phyloP scores from a whole-genome alignment of 2,888 invertebrate species.

The Ecliptopera silaceata region DNA sequence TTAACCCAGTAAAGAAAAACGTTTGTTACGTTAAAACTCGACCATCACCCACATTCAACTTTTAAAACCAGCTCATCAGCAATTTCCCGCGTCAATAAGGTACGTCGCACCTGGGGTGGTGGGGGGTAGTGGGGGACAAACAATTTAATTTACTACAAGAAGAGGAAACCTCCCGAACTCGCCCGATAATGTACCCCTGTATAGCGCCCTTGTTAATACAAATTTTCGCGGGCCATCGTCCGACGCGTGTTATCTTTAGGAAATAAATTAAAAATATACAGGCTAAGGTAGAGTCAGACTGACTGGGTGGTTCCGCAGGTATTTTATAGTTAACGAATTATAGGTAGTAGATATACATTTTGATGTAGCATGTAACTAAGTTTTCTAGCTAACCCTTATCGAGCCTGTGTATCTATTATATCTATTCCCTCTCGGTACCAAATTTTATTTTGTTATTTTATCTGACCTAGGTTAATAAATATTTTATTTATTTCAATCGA shows the following conservation, averaged over 20 bases:
- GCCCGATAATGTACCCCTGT: conserved; percentile 63
- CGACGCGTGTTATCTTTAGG: conserved; percentile 36
- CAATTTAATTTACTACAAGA: conserved; percentile 76
- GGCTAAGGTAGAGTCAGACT: conserved; percentile 29
- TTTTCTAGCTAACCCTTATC: too few relatives aligned
- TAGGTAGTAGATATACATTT: too few relatives aligned
- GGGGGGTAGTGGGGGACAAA: conserved; percentile 48
- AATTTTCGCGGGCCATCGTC: conserved; percentile 61
- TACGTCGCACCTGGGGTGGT: conserved; percentile 42
- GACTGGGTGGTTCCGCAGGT: conserved; percentile 19
- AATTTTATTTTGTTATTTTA: too few relatives aligned
- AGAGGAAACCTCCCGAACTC: conserved; percentile 43
- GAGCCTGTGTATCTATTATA: too few relatives aligned
- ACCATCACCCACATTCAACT: conserved; percentile 25
- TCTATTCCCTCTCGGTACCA: too few relatives aligned
- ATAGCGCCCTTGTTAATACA: conserved; percentile 64
- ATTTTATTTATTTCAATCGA: too few relatives aligned
- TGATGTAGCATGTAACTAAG: too few relatives aligned
- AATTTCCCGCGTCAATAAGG: conserved; percentile 31
- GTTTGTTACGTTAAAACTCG: conserved; percentile 13
- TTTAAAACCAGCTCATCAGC: conserved; percentile 30
- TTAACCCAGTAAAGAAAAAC: background rate
- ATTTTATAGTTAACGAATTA: background rate
- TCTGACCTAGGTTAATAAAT: too few relatives aligned
- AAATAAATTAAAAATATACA: conserved; percentile 48